Conservation (phyloP, 2,888 invertebrate species). For the Automeris io region DNA sequence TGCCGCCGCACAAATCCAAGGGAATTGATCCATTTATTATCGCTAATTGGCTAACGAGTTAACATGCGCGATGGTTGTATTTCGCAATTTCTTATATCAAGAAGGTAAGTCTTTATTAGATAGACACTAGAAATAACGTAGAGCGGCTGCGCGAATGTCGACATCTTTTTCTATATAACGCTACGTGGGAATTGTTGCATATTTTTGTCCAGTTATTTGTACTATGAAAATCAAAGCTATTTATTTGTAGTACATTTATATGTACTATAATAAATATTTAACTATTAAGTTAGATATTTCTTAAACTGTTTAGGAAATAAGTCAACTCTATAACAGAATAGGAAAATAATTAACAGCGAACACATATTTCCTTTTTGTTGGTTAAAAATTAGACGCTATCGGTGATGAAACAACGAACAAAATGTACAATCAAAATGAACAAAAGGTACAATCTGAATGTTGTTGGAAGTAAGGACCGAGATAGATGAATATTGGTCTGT, state of each 20-base stretch:
- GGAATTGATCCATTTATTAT: conserved; percentile 47
- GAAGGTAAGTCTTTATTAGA: conserved; percentile 55
- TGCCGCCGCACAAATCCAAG: conserved; percentile 37
- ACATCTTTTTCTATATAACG: conserved; percentile 29
- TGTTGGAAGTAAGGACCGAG: too few species aligned
- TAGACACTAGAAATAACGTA: conserved; percentile 40
- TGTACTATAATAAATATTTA: too few species aligned
- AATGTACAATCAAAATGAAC: too few species aligned
- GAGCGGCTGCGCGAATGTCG: conserved; percentile 22
- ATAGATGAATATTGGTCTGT: too few species aligned
- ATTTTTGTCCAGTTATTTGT: conserved; percentile 59
- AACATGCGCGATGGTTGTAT: conserved; percentile 37
- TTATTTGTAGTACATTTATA: conserved; percentile 12
- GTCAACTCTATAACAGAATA: too few species aligned
- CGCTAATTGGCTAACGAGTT: conserved; percentile 47
- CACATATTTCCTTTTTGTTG: too few species aligned
- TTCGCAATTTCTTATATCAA: conserved; percentile 64
- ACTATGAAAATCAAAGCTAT: conserved; percentile 21
- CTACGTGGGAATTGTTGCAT: conserved; percentile 57
- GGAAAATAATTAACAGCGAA: too few species aligned
- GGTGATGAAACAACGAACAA: too few species aligned
- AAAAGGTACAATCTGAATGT: too few species aligned
- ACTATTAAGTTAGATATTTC: too few species aligned
- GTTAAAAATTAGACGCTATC: too few species aligned
- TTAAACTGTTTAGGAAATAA: too few species aligned